phyloP scores from a whole-genome alignment of 2,888 invertebrate genomes.

The Prosapia bicincta region DNA sequence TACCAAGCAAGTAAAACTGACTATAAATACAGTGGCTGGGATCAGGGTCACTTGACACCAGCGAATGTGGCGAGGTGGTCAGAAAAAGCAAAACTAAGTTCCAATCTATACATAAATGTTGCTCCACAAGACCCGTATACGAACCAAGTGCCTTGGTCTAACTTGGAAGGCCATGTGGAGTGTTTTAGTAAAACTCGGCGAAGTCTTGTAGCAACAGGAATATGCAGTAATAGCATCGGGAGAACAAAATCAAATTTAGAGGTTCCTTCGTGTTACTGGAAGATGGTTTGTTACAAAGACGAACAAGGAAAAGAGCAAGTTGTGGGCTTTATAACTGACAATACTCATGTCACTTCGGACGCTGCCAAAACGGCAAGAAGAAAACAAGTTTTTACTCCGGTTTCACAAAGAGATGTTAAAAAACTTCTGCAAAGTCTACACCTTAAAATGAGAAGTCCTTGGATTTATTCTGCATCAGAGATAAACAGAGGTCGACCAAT shows the following conservation, averaged over 20 bases:
- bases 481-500: slow-evolving; percentile 13
- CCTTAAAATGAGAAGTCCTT: slow-evolving; percentile 6
- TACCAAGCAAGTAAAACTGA: slow-evolving; percentile 15
- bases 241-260: slow-evolving; percentile 11
- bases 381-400: slow-evolving; percentile 17
- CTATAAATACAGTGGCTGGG: slow-evolving; percentile 20
- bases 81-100: slow-evolving; percentile 21
- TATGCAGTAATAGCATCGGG: slow-evolving; percentile 3
- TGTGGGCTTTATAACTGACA: slow-evolving; percentile 25
- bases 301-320: slow-evolving; percentile 26
- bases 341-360: background rate
- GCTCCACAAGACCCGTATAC: slow-evolving; percentile 28
- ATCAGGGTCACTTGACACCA: slow-evolving; percentile 30
- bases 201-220: slow-evolving; percentile 25
- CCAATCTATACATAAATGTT: slow-evolving; percentile 27
- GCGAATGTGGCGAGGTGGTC: slow-evolving; percentile 30
- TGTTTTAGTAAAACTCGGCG: slow-evolving; percentile 24
- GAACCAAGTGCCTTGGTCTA: slow-evolving; percentile 27
- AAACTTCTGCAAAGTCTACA: background rate
- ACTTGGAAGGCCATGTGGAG: slow-evolving; percentile 24
- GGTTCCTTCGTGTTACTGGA: slow-evolving; percentile 30
- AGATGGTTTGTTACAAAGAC: slow-evolving; percentile 32
- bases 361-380: background rate
- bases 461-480: slow-evolving; percentile 11
- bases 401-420: slow-evolving; percentile 18